A percentile compares a stretch with the other conserved stretches of the same genome.
Conservation (phyloP, 2,797 vertebrate species). For the Tauraco hartlaubi region DNA sequence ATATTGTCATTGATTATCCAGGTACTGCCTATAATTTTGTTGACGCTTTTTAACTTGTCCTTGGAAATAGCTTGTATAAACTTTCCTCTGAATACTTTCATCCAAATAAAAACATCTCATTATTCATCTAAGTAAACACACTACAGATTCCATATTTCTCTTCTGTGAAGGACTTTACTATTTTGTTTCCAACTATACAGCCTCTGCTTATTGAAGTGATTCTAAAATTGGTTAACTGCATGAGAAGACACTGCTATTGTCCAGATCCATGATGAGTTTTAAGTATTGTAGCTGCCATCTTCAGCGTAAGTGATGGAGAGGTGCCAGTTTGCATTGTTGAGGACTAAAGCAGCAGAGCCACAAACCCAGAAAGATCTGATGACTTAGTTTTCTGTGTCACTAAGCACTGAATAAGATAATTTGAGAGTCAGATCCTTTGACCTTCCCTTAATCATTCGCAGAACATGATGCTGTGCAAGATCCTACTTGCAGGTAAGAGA, state of each 20-base stretch:
- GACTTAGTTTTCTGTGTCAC: neutral
- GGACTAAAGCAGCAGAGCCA: neutral
- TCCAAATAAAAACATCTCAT: neutral
- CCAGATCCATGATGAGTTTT: neutral
- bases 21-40: neutral
- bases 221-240: neutral
- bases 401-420: neutral
- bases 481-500: neutral
- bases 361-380: neutral
- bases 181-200: neutral
- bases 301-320: neutral
- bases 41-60: neutral
- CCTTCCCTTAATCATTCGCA: neutral
- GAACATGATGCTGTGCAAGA: neutral
- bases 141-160: neutral
- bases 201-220: neutral
- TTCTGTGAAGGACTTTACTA: neutral
- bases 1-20: neutral
- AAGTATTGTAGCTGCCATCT: neutral
- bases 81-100: neutral
- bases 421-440: conserved; percentile 18
- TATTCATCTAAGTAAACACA: neutral
- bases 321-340: neutral
- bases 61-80: neutral
- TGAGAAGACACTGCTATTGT: neutral